Evolutionary conservation across 2,888 invertebrate species (phyloP), one percentile per base, ranked within the genome.

Genomic region (Chromoteleia sp.): DNA sequence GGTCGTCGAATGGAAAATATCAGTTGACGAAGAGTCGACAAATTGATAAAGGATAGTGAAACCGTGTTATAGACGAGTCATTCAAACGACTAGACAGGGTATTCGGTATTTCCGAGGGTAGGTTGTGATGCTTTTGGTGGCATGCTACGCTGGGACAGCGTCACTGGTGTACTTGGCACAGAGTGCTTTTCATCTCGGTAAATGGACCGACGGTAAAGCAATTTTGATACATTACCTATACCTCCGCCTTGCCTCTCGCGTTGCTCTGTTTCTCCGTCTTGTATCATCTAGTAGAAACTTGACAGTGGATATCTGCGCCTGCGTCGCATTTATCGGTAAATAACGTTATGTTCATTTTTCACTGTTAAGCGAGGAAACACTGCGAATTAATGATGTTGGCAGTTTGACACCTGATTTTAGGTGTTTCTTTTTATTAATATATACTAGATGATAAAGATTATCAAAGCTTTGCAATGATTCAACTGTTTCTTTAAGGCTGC

Each of bases 181-280:
- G 88, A 89, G 90, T 90, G 90, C 90, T 90, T 90, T 90, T 90
- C 90, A 89, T 89, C 89, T 89, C 86, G 86, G 89, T 90, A 90
- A 90, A 90, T 90, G 90, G 90, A 89, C 89, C 89, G 89, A 86
- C 87, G 87, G 89, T 89, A 89, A 89, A 90, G 90, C 90, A 90
- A 90, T 90, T 90, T 90, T 87, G 88, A 88, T 90, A 88, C 90
- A 90, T 90, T 89, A 89, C 88, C 89, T 88, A 89, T 90, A 90
- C 88, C 86, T 85, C 68, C 81, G 15, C 45, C 68, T 77, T 67
- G 63, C 82, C 65, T 81, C 75, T 78, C 76, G n/a, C 59, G 68
- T 61, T 48, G 54, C 83, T 50, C 79, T 78, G 43, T 81, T 77
- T 74, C 82, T 74, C 63, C 81, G 59, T 75, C 80, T 78, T 68